Evolutionary conservation across 1,140 invertebrate species (phyloP).

Genomic region (Cydia pomonella): DNA sequence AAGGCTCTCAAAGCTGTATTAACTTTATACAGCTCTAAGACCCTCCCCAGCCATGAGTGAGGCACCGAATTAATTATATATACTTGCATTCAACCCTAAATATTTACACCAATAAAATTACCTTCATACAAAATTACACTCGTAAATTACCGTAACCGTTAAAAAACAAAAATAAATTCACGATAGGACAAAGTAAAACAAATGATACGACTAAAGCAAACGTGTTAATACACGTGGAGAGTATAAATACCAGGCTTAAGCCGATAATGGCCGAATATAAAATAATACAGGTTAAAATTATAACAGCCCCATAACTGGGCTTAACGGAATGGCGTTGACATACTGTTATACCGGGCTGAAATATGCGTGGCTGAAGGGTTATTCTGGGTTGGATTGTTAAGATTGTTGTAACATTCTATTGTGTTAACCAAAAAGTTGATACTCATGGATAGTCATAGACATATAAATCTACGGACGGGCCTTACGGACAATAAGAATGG

Average conservation of each 20-base stretch:
- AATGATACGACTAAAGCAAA: slow-evolving; percentile 28
- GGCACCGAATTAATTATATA: too few species aligned
- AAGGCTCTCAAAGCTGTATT: too few species aligned
- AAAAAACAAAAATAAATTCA: slow-evolving; percentile 42
- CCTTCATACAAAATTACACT: slow-evolving; percentile 1
- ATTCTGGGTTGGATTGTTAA: background rate
- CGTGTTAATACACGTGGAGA: slow-evolving; percentile 41
- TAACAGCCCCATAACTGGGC: slow-evolving; percentile 55
- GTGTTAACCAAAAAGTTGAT: too few species aligned
- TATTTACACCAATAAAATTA: slow-evolving; percentile 1
- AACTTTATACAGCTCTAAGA: too few species aligned
- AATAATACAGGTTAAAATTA: slow-evolving; percentile 60
- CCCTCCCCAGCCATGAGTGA: too few species aligned
- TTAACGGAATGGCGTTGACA: slow-evolving; percentile 57
- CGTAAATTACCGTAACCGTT: background rate
- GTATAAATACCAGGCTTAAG: slow-evolving; percentile 51
- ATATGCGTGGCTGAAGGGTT: slow-evolving; percentile 41
- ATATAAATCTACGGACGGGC: too few species aligned
- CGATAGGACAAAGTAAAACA: slow-evolving; percentile 35
- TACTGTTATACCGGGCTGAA: slow-evolving; percentile 48
- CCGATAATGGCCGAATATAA: slow-evolving; percentile 54
- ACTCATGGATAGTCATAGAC: too few species aligned
- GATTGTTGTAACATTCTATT: background rate
- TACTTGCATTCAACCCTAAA: background rate
- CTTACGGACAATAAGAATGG: too few species aligned